phyloP scores from a whole-genome alignment of 2,888 invertebrate species.

The Eupithecia centaureata region DNA sequence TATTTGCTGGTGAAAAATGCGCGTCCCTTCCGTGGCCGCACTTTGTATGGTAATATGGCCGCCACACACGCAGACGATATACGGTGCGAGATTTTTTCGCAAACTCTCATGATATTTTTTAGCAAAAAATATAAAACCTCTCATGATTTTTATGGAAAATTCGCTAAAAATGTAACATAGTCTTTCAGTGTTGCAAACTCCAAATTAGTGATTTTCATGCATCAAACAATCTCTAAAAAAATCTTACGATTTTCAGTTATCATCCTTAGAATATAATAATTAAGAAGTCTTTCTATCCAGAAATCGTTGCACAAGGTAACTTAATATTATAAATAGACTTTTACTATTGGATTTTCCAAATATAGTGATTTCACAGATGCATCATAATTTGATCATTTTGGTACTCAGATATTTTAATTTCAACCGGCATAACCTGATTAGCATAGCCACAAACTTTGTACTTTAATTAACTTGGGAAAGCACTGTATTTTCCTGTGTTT shows the following conservation, averaged over 20 bases:
- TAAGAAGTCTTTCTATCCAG: background rate
- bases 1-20: constrained; percentile 67
- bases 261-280: background rate
- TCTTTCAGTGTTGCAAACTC: too few species aligned
- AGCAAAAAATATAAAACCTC: background rate
- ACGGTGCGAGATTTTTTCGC: constrained; percentile 28
- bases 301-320: background rate
- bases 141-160: background rate
- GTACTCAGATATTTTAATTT: constrained; percentile 12
- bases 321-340: background rate
- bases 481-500: constrained; percentile 1
- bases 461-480: constrained; percentile 9
- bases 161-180: too few species aligned
- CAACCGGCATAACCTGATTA: constrained; percentile 19
- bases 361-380: background rate
- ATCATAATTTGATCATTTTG: background rate
- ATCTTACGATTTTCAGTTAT: background rate
- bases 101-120: background rate
- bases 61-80: constrained; percentile 45
- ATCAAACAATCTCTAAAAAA: background rate
- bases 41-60: constrained; percentile 67
- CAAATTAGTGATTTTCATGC: too few species aligned
- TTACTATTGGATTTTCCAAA: background rate
- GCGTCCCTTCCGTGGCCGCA: constrained; percentile 63
- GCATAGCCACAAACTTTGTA: constrained; percentile 30